These are phyloP conservation scores for Cheilosia scutellata DNA, from an alignment of 2,888 invertebrate species.

Conservation along the genomic window DNA sequence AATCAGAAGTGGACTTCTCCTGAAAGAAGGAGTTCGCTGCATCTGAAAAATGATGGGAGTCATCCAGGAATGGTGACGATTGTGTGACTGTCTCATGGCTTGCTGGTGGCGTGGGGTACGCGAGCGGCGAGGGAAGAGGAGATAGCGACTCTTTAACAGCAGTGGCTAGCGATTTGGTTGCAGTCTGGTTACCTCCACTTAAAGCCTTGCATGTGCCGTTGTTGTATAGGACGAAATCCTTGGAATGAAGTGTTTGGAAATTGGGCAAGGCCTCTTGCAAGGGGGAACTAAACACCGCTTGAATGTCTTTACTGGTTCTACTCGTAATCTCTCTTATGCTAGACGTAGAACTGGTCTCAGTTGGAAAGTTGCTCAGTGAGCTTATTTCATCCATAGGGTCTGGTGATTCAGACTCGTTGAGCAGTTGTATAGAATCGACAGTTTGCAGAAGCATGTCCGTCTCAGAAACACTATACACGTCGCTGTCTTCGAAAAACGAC, in stretches of 20 bases:
- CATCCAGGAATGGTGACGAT: slow-evolving; percentile 84
- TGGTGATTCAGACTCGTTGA: slow-evolving; percentile 87
- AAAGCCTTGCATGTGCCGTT: slow-evolving; percentile 77
- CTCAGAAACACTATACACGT: slow-evolving; percentile 90
- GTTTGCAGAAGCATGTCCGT: slow-evolving; percentile 88
- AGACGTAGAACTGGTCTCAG: slow-evolving; percentile 81
- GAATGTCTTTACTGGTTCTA: slow-evolving; percentile 85
- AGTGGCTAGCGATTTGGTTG: slow-evolving; percentile 64
- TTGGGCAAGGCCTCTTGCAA: slow-evolving; percentile 92
- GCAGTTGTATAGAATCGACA: slow-evolving; percentile 87
- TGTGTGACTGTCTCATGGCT: slow-evolving; percentile 90
- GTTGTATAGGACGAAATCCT: slow-evolving; percentile 84
- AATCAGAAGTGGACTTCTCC: slow-evolving; percentile 81
- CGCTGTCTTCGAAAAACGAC: slow-evolving; percentile 88
- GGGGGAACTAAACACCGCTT: slow-evolving; percentile 91
- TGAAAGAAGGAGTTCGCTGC: slow-evolving; percentile 82
- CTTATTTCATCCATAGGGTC: slow-evolving; percentile 87
- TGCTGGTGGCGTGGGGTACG: slow-evolving; percentile 94
- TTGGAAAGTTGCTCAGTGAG: slow-evolving; percentile 62
- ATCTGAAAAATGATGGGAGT: slow-evolving; percentile 82
- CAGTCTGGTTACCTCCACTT: slow-evolving; percentile 82
- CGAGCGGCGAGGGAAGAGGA: slow-evolving; percentile 88
- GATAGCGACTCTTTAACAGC: slow-evolving; percentile 84
- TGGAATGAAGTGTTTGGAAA: slow-evolving; percentile 91
- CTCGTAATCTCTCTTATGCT: slow-evolving; percentile 75